Evolutionary conservation across 2,797 vertebrate species (phyloP), one percentile per base, ranked within the genome.

Genomic region (Rhyacichthys aspro): DNA sequence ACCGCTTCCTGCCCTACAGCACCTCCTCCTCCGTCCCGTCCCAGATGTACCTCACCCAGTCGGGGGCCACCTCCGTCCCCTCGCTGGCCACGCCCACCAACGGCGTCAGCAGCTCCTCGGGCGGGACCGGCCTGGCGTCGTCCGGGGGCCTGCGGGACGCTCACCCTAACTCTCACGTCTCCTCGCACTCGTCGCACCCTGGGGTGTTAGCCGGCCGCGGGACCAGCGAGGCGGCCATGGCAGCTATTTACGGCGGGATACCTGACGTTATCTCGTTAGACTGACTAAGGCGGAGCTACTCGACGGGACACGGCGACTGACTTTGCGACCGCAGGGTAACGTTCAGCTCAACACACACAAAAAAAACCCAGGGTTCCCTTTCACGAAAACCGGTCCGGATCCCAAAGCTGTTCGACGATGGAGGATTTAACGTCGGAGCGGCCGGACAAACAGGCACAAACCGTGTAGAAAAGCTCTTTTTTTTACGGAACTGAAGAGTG

Each of bases 231-330:
- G 90, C 89, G 0, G 84, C 85, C 0, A 83, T 90, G 1, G 94
- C 95, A 0, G 95, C 95, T n/a, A 94, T 98, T 86, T 99, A 97
- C 28, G 94, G 96, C 36, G 92, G 95, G 78, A 97, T 98, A 56
- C 94, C 97, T 1, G 97, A 99, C 55, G 95, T 98, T 54, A 99
- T 99, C 79, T 98, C 97, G 0, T 91, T 99, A 93, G 97, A 99
- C 95, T 98, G 94, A 99, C 79, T 66, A 54, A 19, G 56, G 18
- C 12, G 3, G 58, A 54, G 64, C 50, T 28, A 28, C 7, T 28
- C 2, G 23, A n/a, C n/a, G n/a, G n/a, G n/a, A n/a, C n/a, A n/a
- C n/a, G n/a, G n/a, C n/a, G n/a, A n/a, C n/a, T n/a, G n/a, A 74
- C 55, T n/a, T 50, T 57, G 50, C 45, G 69, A 67, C 68, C 32